phyloP scores from a whole-genome alignment of 2,888 invertebrate genomes.

The Thalpophila matura region DNA sequence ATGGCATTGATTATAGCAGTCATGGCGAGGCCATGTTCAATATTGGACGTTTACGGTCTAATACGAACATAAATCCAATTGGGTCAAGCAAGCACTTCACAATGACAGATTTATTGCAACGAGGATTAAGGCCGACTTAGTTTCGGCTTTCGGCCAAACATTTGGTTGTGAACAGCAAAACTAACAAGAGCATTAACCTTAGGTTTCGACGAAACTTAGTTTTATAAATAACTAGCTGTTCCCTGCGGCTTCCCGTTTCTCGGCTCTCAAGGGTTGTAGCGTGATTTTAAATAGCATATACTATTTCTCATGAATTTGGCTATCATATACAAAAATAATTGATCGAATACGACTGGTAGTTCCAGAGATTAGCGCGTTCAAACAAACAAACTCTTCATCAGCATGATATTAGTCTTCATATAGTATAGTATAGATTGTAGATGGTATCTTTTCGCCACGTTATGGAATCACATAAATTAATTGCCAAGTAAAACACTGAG shows the following conservation, averaged over 20 bases:
- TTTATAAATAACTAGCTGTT: neutral
- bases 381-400: too few species aligned
- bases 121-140: neutral
- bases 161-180: neutral
- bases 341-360: too few species aligned
- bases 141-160: conserved; percentile 1
- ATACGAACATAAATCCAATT: conserved; percentile 10
- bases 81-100: conserved; percentile 14
- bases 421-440: too few species aligned
- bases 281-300: too few species aligned
- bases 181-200: neutral
- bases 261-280: too few species aligned
- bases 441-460: neutral
- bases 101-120: conserved; percentile 25
- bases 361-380: too few species aligned
- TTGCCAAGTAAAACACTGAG: neutral
- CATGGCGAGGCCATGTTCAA: neutral
- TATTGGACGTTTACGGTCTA: neutral
- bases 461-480: neutral
- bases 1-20: neutral
- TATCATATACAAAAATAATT: too few species aligned
- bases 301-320: too few species aligned
- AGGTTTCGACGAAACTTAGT: neutral
- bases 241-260: too few species aligned
- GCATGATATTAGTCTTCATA: too few species aligned